Evolutionary conservation across 2,113 vertebrate species (phyloP), one percentile per base, ranked within the genome.

Genomic region (Artemisiospiza belli): DNA sequence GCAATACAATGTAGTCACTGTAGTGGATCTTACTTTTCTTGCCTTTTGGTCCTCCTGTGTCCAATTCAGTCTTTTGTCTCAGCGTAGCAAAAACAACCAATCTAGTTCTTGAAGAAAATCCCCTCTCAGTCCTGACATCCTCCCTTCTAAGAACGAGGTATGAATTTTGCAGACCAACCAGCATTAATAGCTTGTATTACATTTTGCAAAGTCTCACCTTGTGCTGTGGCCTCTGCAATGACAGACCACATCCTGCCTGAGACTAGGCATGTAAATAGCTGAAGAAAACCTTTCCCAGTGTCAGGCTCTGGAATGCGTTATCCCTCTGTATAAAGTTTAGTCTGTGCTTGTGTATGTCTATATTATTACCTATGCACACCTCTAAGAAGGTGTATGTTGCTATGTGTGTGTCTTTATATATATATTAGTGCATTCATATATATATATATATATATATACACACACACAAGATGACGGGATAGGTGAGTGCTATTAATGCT

Each of bases 191-290:
- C 86, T 96, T 95, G 86, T 94, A 94, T 95, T 96, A 96, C 96
- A 96, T 90, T 95, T 97, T 94, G 95, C 92, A 89, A 92, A 96
- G 89, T 96, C 95, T 95, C 96, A 93, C 95, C 91, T 97, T 93
- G 83, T 94, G 94, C 96, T 97, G 95, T 93, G 96, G 96, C 92
- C 94, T 96, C 92, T 93, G 94, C 96, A 97, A 94, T 95, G 96
- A 97, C 96, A 97, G 96, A 96, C 95, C 95, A 97, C 96, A 97
- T 97, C 96, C 96, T 97, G 96, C 92, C 80, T 67, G 76, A 89
- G 92, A 78, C 96, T 27, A 35, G 74, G 91, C 47, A 2, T 92
- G 95, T 96, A 97, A 97, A 97, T 96, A 97, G 18, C 95, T 75
- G 91, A 83, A 96, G 94, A 96, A 97, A 97, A 92, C 69, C 73